Evolutionary conservation across 2,888 invertebrate species (phyloP), one percentile per base, ranked within the genome.

Genomic region (Cancer borealis): DNA sequence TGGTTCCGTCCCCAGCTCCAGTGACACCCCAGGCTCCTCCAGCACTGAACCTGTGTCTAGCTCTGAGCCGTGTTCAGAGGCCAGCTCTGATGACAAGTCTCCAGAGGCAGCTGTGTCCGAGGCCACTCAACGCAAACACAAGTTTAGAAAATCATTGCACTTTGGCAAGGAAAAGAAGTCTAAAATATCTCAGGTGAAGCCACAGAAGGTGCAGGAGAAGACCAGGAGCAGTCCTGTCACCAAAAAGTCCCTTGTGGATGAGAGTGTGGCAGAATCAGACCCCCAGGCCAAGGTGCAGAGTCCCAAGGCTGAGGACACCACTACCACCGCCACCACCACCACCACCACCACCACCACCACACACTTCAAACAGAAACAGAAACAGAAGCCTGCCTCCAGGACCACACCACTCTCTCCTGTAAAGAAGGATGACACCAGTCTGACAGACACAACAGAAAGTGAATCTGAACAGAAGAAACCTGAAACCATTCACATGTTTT

Each of bases 11-110:
- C 94, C 95, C 21, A 95, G 94, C 30, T 95, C 95, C 26, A 95
- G 95, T 88, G 95, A 95, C n/a, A 94, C 91, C 60, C 93, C 95
- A n/a, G 95, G 95, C 30, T 93, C 95, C 26, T 95, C 95, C 17
- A 95, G 95, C 54, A 95, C 95, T 14, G 95, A 95, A 84, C 95
- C 95, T 47, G 92, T 95, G 1, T 95, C 95, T 12, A 95, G 95
- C 66, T 94, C 95, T 30, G 95, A 95, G 90, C 79, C 91, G n/a
- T 92, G 94, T n/a, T 95, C 94, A 14, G 95, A 95, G 54, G 92
- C 89, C 5, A 95, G 93, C 84, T 73, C 73, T 10, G 73, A 73
- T 10, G 95, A 95, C 26, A 93, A 93, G 88, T 95, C 95, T 39
- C 94, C 93, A 0, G 95, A 93, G 49, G 94, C 30, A 1, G 95